Conservation (phyloP, 2,113 vertebrate species). For the Percopsis transmontana region DNA sequence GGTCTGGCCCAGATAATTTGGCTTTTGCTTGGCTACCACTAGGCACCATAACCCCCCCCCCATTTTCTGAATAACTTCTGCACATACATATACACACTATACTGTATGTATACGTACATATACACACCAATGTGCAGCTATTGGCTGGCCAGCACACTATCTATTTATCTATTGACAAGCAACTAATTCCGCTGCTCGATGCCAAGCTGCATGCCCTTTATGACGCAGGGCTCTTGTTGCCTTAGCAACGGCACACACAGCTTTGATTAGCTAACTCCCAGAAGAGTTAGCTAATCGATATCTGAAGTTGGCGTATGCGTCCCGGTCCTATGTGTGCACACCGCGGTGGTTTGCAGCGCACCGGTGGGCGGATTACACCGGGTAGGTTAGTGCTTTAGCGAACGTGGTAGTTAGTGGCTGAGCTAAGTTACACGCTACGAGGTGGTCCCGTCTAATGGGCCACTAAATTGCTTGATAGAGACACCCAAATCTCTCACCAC, state of each 20-base stretch:
- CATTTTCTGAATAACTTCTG: background rate
- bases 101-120: background rate
- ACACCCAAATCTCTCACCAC: constrained; percentile 25
- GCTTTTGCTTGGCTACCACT: constrained; percentile 33
- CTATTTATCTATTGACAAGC: background rate
- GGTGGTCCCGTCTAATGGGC: constrained; percentile 53
- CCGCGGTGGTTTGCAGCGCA: constrained; percentile 11
- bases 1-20: constrained; percentile 71
- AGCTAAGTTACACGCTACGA: constrained; percentile 31
- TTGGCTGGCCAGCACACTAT: background rate
- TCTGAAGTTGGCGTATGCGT: background rate
- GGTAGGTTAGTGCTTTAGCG: constrained; percentile 34
- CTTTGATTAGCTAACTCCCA: background rate
- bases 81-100: background rate
- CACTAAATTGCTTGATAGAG: constrained; percentile 34
- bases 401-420: constrained; percentile 37
- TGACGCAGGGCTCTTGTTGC: constrained; percentile 9
- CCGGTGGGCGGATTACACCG: constrained; percentile 27
- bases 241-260: constrained; percentile 19
- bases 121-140: background rate
- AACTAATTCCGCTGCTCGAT: background rate
- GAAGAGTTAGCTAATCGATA: constrained; percentile 10
- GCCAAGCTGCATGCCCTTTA: background rate
- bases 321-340: background rate
- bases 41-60: constrained; percentile 58